Conservation (phyloP, 2,797 vertebrate species). For the Rhabdomys pumilio region DNA sequence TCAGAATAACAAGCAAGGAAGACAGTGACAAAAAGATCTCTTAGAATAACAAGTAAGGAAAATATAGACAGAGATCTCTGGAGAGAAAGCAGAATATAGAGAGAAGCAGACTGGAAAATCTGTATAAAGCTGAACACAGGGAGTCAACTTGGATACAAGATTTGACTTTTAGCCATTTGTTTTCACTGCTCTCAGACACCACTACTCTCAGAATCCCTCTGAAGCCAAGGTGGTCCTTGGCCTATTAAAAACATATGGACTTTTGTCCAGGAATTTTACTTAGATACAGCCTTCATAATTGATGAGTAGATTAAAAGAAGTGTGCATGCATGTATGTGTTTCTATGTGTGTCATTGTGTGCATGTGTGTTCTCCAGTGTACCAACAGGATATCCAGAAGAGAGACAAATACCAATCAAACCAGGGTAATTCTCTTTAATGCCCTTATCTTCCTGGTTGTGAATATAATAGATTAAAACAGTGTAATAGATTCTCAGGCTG, state of each 20-base stretch:
- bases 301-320: not conserved
- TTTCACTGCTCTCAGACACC: not conserved
- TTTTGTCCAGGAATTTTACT: not conserved
- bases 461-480: slow-evolving; percentile 70
- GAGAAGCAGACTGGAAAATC: not conserved
- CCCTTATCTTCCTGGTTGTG: slow-evolving; percentile 53
- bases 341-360: not conserved
- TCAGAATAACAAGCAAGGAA: not conserved
- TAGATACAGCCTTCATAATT: not conserved
- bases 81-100: not conserved
- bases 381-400: not conserved
- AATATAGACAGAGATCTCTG: not conserved
- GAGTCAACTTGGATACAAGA: not conserved
- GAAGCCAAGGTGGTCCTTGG: not conserved
- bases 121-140: not conserved
- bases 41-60: not conserved
- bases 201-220: not conserved
- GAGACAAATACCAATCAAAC: slow-evolving; percentile 60
- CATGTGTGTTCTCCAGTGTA: not conserved
- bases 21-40: not conserved
- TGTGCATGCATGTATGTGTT: not conserved
- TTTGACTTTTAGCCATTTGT: not conserved
- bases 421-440: slow-evolving; percentile 21
- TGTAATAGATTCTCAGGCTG: slow-evolving; percentile 53
- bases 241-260: slow-evolving; percentile 33